These are phyloP conservation scores for Julus scandinavius DNA, from an alignment of 2,888 invertebrate species.

Conservation along the genomic window DNA sequence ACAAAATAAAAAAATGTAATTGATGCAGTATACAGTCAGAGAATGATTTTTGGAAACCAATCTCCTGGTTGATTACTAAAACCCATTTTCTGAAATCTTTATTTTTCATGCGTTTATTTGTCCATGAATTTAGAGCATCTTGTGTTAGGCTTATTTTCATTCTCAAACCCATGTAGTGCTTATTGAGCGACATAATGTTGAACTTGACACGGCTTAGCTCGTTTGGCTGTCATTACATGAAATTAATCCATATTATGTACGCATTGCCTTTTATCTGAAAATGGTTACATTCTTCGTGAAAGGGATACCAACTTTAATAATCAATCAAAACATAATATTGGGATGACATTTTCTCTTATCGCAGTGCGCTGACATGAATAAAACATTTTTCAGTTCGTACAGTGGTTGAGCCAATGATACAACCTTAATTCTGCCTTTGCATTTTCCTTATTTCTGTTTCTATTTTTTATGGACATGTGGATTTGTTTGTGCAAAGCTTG, in stretches of 20 bases:
- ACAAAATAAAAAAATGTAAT: too few relatives aligned
- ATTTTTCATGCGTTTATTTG: background rate
- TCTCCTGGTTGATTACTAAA: too few relatives aligned
- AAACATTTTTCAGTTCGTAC: conserved; percentile 1
- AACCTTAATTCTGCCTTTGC: conserved; percentile 34
- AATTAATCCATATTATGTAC: conserved; percentile 45
- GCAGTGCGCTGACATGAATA: conserved; percentile 10
- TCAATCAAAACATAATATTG: conserved; percentile 40
- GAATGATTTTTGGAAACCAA: too few relatives aligned
- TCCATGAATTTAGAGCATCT: background rate
- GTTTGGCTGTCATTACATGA: conserved; percentile 8
- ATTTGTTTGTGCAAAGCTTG: background rate
- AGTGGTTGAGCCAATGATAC: background rate
- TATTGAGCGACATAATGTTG: background rate
- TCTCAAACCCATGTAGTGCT: background rate
- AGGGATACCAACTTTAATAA: conserved; percentile 19
- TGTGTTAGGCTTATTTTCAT: background rate
- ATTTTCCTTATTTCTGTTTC: conserved; percentile 21
- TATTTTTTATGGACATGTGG: background rate
- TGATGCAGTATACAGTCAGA: too few relatives aligned
- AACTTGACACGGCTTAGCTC: background rate
- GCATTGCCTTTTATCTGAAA: background rate
- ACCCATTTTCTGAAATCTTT: too few relatives aligned
- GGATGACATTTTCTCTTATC: conserved; percentile 42
- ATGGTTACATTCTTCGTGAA: conserved; percentile 3